Base-by-base conservation (phyloP, 2,888 invertebrate genomes). In the Leucophora obtusa region DNA sequence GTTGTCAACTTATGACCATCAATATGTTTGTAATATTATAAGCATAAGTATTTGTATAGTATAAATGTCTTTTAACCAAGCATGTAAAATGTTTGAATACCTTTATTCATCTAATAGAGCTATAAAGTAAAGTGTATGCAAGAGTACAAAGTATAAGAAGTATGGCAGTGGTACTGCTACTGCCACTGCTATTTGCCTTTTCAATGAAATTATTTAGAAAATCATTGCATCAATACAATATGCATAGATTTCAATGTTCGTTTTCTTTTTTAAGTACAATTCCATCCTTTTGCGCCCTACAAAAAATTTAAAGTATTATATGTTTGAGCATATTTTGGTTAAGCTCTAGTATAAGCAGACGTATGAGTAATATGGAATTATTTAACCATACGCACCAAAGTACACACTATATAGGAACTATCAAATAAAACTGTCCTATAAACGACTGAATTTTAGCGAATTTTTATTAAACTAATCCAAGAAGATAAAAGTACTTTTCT, bases 161-260 rank as follows among this genome's bases (percentile, higher is more conserved):
- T 47, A 14, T 47, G 6, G n/a, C 14, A 50, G 14, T n/a, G n/a
- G n/a, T 43, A 7, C 11, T 60, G 15, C 62, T 56, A 17, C 35
- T 68, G 24, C 62, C 47, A 24, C 38, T 62, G 18, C 53, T 51
- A 35, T 51, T 56, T 70, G 43, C 65, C 35, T 53, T 60, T 65
- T 77, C 47, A 78, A 77, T 77, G 66, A 60, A 77, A 77, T 77
- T 77, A 77, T 77, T 71, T 66, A 51, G 60, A 78, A 71, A 71
- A 66, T 78, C 71, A 78, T 66, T 60, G 47, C 59, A 66, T 66
- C 66, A 72, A 66, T 72, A 60, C 50, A 60, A 38, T 33, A 28
- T 54, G 54, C 77, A 78, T 62, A 72, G 77, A 78, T 72, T 78
- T 66, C 21, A 66, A 38, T 63, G 62, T 62, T 10, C 54, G 10